Conservation (phyloP, 2,113 vertebrate species). For the Gopherus flavomarginatus region DNA sequence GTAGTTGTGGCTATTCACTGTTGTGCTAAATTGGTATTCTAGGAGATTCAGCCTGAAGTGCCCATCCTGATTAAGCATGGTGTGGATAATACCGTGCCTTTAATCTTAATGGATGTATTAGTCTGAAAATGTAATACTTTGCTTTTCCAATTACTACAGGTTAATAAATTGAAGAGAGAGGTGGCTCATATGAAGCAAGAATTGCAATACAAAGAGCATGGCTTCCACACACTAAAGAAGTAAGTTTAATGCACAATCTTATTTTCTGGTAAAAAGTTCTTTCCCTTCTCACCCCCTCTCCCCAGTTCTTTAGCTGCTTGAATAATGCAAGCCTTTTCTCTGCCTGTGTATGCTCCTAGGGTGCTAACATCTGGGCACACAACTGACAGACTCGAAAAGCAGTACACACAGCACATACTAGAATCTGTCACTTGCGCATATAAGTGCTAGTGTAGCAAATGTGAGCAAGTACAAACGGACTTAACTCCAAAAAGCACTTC, state of each 20-base stretch:
- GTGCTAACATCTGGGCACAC: background rate
- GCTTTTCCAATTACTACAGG: constrained; percentile 74
- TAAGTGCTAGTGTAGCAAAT: background rate
- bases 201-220: constrained; percentile 95
- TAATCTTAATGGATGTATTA: background rate
- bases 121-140: constrained; percentile 34
- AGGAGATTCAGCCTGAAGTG: background rate
- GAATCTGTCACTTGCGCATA: background rate
- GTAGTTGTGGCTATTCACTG: background rate
- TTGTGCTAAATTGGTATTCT: background rate
- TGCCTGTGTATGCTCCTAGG: background rate
- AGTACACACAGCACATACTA: background rate
- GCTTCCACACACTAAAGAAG: constrained; percentile 94
- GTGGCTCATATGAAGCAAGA: constrained; percentile 95
- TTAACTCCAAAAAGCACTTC: background rate
- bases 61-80: background rate
- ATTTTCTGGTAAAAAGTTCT: background rate
- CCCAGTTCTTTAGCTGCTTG: background rate
- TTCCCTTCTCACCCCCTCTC: background rate
- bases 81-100: background rate
- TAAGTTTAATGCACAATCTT: constrained; percentile 75
- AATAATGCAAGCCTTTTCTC: background rate
- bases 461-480: background rate
- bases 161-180: constrained; percentile 96
- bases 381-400: background rate